Evolutionary conservation across 2,797 vertebrate genomes (phyloP), one percentile per base, ranked within the genome.

Genomic region (Emydoidea blandingii): DNA sequence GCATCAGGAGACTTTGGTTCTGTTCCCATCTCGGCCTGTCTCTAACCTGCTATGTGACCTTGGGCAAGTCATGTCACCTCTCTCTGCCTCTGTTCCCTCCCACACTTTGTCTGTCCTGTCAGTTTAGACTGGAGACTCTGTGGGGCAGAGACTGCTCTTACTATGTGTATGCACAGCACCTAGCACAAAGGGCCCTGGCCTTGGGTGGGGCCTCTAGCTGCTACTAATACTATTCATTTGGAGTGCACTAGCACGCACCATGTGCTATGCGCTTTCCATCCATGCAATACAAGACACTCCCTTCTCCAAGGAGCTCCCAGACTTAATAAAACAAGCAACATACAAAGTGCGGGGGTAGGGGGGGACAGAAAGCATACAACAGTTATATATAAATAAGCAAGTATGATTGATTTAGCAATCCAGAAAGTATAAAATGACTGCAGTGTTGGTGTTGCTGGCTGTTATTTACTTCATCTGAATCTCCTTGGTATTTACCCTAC

Each of bases 81-180:
- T 12, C 9, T 81, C 4, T 31, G 54, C 23, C 37, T 31, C 15
- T 47, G 27, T 18, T 82, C 82, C 7, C 53, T 74, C 83, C 8
- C 78, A 1, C 0, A 19, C 23, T 0, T 0, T 5, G 49, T n/a
- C 52, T 88, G 23, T 23, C 29, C 5, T 0, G 27, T n/a, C 53
- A 0, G 0, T 6, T 0, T 3, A 59, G 85, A 18, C 79, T 72
- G 23, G 50, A 15, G 76, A 59, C 23, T 56, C 29, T 18, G n/a
- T 37, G 47, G 49, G 3, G 2, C 2, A 14, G 91, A 59, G 87
- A 56, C 57, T 79, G 2, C 72, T 84, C 86, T 74, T 86, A 62
- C 11, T 7, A 37, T n/a, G 11, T 56, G 53, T 83, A 44, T 15
- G 3, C 27, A 0, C n/a, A 34, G 1, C 7, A 0, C 59, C 57